Base-by-base conservation (phyloP, 2,888 invertebrate genomes). In the Cantharis rufa region DNA sequence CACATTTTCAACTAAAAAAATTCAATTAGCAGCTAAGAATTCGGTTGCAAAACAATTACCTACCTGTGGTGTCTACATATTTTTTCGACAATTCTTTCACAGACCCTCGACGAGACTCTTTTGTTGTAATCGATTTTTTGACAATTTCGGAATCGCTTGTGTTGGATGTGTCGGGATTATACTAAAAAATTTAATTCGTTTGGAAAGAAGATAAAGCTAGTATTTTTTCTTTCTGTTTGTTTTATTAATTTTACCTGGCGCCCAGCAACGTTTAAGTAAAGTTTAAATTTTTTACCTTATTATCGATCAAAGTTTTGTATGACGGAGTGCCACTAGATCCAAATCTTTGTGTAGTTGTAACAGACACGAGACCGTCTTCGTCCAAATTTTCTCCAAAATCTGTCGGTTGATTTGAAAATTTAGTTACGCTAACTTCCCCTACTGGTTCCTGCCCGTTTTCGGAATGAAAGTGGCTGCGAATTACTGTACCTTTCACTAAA, bases 51-150 rank as follows among this genome's bases (percentile, higher is more conserved):
- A 28, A 13, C 4, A n/a, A 13, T 32, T 1, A 48, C 2, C n/a
- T 83, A 90, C 90, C 90, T 83, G 92, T 91, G 86, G 92, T 94
- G 84, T 94, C 93, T 83, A 93, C 93, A 85, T 93, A 94, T 86
- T 94, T 94, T 85, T 94, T 93, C n/a, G 94, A 93, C 80, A 94
- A 90, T 74, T 93, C 94, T 85, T 94, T 94, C 13, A 94, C 93
- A 0, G 94, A 94, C 81, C 92, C 93, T 82, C 93, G 91, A n/a
- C 94, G 89, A 21, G 91, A 90, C 9, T 91, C 88, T 87, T 86
- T 87, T 70, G 86, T 82, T 77, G 84, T 75, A 69, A 80, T 81
- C 73, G 84, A 84, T 84, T 81, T 83, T 21, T 15, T 78, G 16
- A 72, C 71, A 63, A 66, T 13, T 7, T 66, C 64, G 5, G 64